Conservation (phyloP, 2,113 vertebrate species). For the Chionis minor region DNA sequence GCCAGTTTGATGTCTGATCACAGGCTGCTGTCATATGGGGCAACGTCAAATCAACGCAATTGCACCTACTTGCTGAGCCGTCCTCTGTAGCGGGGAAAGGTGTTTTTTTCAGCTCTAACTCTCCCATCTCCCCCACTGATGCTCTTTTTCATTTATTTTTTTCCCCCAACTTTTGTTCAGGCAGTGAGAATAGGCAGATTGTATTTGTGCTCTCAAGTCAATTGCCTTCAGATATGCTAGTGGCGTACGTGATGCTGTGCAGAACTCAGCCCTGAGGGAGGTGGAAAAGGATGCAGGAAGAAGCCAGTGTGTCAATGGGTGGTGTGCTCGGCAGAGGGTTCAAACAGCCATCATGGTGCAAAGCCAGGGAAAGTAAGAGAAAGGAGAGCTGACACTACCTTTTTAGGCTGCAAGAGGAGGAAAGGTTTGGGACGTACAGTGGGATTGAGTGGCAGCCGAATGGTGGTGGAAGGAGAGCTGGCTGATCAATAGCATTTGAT, state of each 20-base stretch:
- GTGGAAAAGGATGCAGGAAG: neutral
- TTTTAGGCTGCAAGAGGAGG: neutral
- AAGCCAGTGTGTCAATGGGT: neutral
- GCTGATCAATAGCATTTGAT: neutral
- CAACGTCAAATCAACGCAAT: neutral
- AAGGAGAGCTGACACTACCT: neutral
- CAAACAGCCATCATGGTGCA: neutral
- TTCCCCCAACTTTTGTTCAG: neutral
- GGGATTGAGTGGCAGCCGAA: neutral
- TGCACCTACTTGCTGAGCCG: neutral
- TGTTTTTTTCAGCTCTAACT: neutral
- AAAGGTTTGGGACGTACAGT: neutral
- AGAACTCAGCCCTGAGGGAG: neutral
- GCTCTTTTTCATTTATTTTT: neutral
- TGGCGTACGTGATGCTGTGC: neutral
- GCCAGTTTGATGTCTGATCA: neutral
- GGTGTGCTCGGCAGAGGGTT: neutral
- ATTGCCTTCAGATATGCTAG: neutral
- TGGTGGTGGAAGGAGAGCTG: neutral
- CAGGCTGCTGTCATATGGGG: neutral
- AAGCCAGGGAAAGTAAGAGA: neutral
- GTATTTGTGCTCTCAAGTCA: neutral
- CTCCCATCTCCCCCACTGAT: neutral
- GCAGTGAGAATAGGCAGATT: neutral
- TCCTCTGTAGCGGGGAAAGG: neutral